Evolutionary conservation across 2,797 vertebrate species (phyloP), one percentile per base, ranked within the genome.

Genomic region (Scleropages formosus): DNA sequence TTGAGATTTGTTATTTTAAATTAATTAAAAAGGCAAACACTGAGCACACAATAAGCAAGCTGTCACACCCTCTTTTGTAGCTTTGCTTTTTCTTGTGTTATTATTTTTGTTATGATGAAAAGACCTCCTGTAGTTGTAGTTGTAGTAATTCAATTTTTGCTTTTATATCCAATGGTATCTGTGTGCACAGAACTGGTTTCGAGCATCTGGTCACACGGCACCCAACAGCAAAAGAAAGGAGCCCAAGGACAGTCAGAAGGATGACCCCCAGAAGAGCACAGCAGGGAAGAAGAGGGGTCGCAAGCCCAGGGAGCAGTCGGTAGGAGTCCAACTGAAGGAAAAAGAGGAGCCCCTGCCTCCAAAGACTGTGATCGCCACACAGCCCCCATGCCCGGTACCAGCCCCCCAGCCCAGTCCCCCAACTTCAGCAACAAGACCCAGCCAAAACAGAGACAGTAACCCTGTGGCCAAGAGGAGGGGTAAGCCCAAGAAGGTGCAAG

Each of bases 111-210:
- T 27, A 11, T 10, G 46, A 15, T 4, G 16, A 46, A 56, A 12
- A 18, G 11, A 59, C 31, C 16, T 49, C 24, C 11, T 27, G 44
- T 56, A 47, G 65, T n/a, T 49, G 58, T 51, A n/a, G n/a, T n/a
- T n/a, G n/a, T n/a, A n/a, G n/a, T 26, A 46, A 11, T 22, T 7
- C 12, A 13, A 7, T 56, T 20, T 24, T n/a, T 22, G 16, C 22
- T 62, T 76, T 51, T 70, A 47, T 15, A 27, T 70, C 75, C 75
- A 10, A n/a, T 53, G 8, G 20, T 80, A 16, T 8, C 76, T 78
- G 77, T 70, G 27, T 1, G 0, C 80, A 26, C 86, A 98, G 97
- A 99, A 99, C 90, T 99, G 97, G 96, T 99, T 99, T 87, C 94
- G 95, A 46, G 93, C 96, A 58, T 92, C 94, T 1, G 87, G 87